Percentiles rank a stretch among this genome's conserved stretches.
These are phyloP conservation scores for Drosophila yooni DNA, from an alignment of 2,888 invertebrate genomes.

Conservation along the genomic window DNA sequence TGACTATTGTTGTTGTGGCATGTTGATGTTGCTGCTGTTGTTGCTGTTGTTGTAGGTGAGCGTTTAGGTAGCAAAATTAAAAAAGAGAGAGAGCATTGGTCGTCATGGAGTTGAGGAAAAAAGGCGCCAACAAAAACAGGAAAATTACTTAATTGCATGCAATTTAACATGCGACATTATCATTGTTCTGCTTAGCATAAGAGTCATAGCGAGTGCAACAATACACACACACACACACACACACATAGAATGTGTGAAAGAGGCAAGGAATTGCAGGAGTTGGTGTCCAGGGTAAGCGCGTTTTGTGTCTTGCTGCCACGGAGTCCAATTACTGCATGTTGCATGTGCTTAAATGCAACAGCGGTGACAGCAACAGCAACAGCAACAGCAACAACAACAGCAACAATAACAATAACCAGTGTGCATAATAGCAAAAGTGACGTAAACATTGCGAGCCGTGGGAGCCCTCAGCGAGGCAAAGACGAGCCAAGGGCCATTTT, in stretches of 20 bases:
- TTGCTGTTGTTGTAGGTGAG: conserved; percentile 35
- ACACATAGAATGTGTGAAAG: conserved; percentile 12
- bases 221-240: conserved; percentile 6
- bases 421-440: conserved; percentile 1
- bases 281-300: conserved; percentile 44
- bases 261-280: conserved; percentile 35
- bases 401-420: conserved; percentile 35
- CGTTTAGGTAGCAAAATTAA: conserved; percentile 43
- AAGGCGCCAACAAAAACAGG: conserved; percentile 49
- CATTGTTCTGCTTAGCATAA: conserved; percentile 80
- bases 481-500: conserved; percentile 60
- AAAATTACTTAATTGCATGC: conserved; percentile 83
- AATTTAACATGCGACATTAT: conserved; percentile 83
- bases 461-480: conserved; percentile 48
- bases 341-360: conserved; percentile 67
- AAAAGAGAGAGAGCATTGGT: conserved; percentile 17
- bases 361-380: conserved; percentile 36
- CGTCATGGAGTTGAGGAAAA: conserved; percentile 18
- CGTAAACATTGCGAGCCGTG: conserved; percentile 33
- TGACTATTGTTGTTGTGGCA: conserved; percentile 6
- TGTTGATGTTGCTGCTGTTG: conserved; percentile 18
- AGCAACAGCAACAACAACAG: conserved; percentile 56
- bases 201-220: conserved; percentile 52
- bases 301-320: conserved; percentile 31
- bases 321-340: conserved; percentile 51